Base-by-base conservation (phyloP, 2,888 invertebrate species). In the Synanthedon andrenaeformis region DNA sequence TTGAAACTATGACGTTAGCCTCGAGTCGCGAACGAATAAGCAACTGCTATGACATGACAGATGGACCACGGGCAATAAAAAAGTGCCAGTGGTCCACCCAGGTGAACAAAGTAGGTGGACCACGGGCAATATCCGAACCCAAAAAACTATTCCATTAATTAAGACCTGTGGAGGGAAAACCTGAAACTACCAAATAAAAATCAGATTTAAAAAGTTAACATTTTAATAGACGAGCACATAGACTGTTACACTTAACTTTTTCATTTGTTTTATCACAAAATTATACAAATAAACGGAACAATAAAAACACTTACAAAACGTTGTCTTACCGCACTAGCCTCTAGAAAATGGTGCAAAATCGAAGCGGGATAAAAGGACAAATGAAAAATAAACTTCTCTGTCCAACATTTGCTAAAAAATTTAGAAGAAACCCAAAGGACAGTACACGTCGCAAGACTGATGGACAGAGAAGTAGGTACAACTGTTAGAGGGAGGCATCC, bases 231-330 rank as follows among this genome's bases (percentile, higher is more conserved):
- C 74, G 64, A 66, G 57, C 64, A 77, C 72, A 70, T 67, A 58
- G 69, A 66, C 75, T 72, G 65, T 65, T 63, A 74, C 70, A 76
- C 59, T 67, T 60, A 68, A 62, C 73, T 76, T 77, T 75, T 74
- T 61, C 62, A 69, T 59, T 59, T 62, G 69, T 81, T 79, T 67
- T 58, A 71, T 68, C 65, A 79, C 69, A 60, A 66, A 61, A 49
- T 51, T 64, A 19, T 55, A 62, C 60, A 53, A 58, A 52, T 60
- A 74, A 70, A 79, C 74, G 70, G 72, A 70, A 81, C 77, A 75
- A 23, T 23, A 23, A 69, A 79, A 82, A 82, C 78, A 77, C 82
- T 84, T 81, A 83, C 65, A 72, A 68, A 64, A 63, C 67, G 66
- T 62, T 55, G 59, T 65, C 68, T 58, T 66, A 62, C 66, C 67